A percentile compares a stretch with the other conserved stretches of the same genome.
Conservation (phyloP, 1,140 invertebrate genomes). For the Macrostomum lignano region DNA sequence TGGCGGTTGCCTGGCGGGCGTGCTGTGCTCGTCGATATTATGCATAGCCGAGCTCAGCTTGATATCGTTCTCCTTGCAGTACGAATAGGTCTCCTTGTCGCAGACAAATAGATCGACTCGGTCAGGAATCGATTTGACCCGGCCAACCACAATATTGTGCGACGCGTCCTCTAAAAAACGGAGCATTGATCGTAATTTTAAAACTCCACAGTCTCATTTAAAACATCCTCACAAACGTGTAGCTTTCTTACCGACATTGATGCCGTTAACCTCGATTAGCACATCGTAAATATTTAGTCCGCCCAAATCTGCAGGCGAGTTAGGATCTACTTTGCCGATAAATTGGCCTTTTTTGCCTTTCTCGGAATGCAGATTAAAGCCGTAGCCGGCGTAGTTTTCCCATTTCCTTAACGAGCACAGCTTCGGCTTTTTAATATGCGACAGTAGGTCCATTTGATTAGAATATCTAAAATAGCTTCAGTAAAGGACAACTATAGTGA, state of each 20-base stretch:
- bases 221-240: not conserved
- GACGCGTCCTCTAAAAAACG: not conserved
- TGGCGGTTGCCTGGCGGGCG: no score
- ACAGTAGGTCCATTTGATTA: no score
- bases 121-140: not conserved
- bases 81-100: not conserved
- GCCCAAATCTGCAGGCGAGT: conserved; percentile 54
- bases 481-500: no score
- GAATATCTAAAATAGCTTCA: no score
- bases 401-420: conserved; percentile 34
- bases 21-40: no score
- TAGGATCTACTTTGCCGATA: conserved; percentile 68
- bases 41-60: not conserved
- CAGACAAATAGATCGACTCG: not conserved
- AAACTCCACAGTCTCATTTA: no score
- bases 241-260: not conserved
- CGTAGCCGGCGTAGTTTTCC: conserved; percentile 67
- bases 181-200: no score
- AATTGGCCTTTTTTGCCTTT: conserved; percentile 64
- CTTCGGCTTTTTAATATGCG: conserved; percentile 5
- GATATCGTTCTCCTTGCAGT: conserved; percentile 1
- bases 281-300: conserved; percentile 55
- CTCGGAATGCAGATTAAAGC: conserved; percentile 78
- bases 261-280: conserved; percentile 9
- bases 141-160: not conserved